phyloP scores from a whole-genome alignment of 2,888 invertebrate species.

The Isotomurus palustris region DNA sequence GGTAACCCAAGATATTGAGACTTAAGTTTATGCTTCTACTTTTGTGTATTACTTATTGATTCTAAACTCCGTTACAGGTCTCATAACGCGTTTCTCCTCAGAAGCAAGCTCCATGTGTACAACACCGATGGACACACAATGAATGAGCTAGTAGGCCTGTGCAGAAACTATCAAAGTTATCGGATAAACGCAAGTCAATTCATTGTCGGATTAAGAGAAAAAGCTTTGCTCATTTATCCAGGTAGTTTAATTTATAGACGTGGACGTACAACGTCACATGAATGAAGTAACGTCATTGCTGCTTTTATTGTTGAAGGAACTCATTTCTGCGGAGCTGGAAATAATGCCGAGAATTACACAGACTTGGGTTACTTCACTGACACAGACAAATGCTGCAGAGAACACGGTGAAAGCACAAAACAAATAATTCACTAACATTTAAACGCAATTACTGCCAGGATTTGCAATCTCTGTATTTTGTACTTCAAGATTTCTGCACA shows the following conservation, averaged over 20 bases:
- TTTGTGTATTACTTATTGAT: background rate
- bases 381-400: constrained; percentile 62
- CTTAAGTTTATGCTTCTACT: background rate
- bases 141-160: constrained; percentile 27
- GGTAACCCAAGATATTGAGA: constrained; percentile 6
- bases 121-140: constrained; percentile 26
- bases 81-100: background rate
- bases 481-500: constrained; percentile 23
- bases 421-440: background rate
- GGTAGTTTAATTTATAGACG: constrained; percentile 15
- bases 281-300: background rate
- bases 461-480: background rate
- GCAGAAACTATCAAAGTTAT: constrained; percentile 30
- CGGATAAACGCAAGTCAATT: constrained; percentile 37
- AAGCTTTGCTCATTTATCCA: constrained; percentile 37
- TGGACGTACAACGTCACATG: background rate
- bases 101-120: constrained; percentile 9
- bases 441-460: background rate
- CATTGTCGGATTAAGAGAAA: constrained; percentile 22
- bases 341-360: constrained; percentile 58
- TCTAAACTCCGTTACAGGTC: background rate
- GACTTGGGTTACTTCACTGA: constrained; percentile 62
- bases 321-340: constrained; percentile 74
- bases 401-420: constrained; percentile 24
- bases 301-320: constrained; percentile 58